Conservation (phyloP, 2,888 invertebrate genomes). For the Mesorhabditis spiculigera region DNA sequence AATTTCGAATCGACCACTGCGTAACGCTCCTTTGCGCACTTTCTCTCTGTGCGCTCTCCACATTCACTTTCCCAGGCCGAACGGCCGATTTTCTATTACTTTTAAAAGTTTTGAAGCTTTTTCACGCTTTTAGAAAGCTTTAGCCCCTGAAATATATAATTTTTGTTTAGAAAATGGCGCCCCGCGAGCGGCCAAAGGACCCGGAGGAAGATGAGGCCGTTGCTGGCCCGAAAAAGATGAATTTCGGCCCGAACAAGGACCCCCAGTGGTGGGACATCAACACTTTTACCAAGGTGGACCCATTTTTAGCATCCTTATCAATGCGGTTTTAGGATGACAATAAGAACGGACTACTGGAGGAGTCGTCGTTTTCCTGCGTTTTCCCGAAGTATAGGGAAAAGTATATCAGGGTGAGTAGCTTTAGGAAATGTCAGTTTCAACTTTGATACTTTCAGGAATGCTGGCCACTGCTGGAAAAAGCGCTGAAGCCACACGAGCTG, state of each 20-base stretch:
- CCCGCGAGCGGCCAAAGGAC: neutral
- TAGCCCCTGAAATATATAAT: no score
- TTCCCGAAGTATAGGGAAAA: conserved; percentile 96
- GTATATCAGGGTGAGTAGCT: conserved; percentile 68
- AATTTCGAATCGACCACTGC: no score
- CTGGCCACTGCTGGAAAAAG: conserved; percentile 89
- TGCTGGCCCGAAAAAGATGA: neutral
- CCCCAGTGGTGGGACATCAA: conserved; percentile 62
- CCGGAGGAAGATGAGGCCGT: neutral
- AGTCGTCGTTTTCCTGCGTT: conserved; percentile 91
- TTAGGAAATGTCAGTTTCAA: neutral
- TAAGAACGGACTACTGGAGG: conserved; percentile 79
- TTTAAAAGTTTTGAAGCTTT: no score
- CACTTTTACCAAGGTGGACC: conserved; percentile 72
- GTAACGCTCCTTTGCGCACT: no score
- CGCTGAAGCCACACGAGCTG: conserved; percentile 69
- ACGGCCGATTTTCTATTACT: no score
- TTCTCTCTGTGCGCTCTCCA: no score
- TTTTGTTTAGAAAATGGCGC: neutral
- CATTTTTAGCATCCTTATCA: conserved; percentile 62
- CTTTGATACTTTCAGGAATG: conserved; percentile 69
- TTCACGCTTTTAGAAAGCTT: no score
- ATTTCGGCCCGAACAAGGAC: conserved; percentile 47
- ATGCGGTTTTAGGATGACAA: conserved; percentile 66
- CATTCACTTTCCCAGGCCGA: no score